Conservation (phyloP, 1,140 invertebrate species). For the Monochamus saltuarius region DNA sequence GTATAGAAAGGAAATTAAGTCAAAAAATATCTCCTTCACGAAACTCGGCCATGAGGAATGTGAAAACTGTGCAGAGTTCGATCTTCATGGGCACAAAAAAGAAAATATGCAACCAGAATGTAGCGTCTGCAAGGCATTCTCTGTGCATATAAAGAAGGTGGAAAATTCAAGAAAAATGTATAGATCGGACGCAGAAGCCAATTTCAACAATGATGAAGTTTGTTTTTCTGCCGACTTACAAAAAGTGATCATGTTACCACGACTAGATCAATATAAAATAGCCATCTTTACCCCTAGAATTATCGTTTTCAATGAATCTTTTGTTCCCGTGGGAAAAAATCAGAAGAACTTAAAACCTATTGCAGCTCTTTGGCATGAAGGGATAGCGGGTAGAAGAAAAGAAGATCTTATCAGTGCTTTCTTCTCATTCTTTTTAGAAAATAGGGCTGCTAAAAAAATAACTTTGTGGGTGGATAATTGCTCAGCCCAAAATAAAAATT, state of each 20-base stretch:
- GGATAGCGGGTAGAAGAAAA: slow-evolving; percentile 27
- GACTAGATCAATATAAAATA: too few species aligned
- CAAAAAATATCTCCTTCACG: slow-evolving; percentile 17
- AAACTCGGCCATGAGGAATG: slow-evolving; percentile 23
- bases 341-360: slow-evolving; percentile 13
- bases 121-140: too few species aligned
- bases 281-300: slow-evolving; percentile 15
- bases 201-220: too few species aligned
- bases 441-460: slow-evolving; percentile 15
- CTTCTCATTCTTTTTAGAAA: slow-evolving; percentile 33
- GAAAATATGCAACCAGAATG: not conserved
- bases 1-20: slow-evolving; percentile 10
- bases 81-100: slow-evolving; percentile 19
- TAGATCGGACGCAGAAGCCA: too few species aligned
- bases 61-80: slow-evolving; percentile 13
- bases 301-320: slow-evolving; percentile 18
- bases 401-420: slow-evolving; percentile 41
- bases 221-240: slow-evolving; percentile 11
- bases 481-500: slow-evolving; percentile 45
- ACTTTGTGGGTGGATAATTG: slow-evolving; percentile 34
- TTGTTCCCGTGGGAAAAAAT: slow-evolving; percentile 18
- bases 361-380: slow-evolving; percentile 39
- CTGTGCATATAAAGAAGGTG: too few species aligned
- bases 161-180: slow-evolving; percentile 5
- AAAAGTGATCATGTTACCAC: slow-evolving; percentile 14